These are phyloP conservation scores for Drosophila fulvimacula DNA, from an alignment of 2,888 invertebrate genomes.

Conservation along the genomic window DNA sequence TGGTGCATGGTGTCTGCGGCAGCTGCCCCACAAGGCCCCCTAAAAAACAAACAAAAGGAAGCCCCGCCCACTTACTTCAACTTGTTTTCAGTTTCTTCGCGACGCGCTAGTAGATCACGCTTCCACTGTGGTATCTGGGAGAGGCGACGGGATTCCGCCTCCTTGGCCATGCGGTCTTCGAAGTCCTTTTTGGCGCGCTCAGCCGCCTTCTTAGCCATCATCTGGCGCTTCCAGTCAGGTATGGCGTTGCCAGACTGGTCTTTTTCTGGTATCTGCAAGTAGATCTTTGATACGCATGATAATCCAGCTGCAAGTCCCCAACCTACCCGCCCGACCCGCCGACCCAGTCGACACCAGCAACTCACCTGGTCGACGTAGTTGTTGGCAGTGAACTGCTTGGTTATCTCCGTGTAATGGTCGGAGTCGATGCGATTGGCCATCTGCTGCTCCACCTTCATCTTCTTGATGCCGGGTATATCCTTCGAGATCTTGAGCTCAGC, in stretches of 20 bases:
- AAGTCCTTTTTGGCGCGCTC: constrained; percentile 96
- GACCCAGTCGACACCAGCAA: constrained; percentile 44
- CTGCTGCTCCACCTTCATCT: constrained; percentile 95
- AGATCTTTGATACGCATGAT: constrained; percentile 78
- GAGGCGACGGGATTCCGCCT: constrained; percentile 93
- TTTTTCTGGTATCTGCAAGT: constrained; percentile 92
- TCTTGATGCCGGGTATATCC: constrained; percentile 96
- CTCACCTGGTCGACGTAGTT: constrained; percentile 96
- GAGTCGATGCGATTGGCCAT: constrained; percentile 93
- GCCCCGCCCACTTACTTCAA: constrained; percentile 87
- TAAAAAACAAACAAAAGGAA: constrained; percentile 7
- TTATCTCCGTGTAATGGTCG: constrained; percentile 93
- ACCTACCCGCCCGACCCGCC: background rate
- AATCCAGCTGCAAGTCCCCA: constrained; percentile 17
- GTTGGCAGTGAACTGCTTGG: constrained; percentile 92
- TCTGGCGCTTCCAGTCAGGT: constrained; percentile 97
- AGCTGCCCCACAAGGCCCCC: constrained; percentile 15
- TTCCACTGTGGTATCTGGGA: constrained; percentile 98
- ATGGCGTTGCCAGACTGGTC: constrained; percentile 95
- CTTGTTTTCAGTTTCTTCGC: constrained; percentile 91
- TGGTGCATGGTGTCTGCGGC: constrained; percentile 19
- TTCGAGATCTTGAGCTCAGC: constrained; percentile 96
- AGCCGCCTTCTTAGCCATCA: constrained; percentile 97
- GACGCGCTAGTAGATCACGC: constrained; percentile 92
- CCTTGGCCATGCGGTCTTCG: constrained; percentile 93